Conservation (phyloP, 2,888 invertebrate genomes). For the Polydrusus cervinus region DNA sequence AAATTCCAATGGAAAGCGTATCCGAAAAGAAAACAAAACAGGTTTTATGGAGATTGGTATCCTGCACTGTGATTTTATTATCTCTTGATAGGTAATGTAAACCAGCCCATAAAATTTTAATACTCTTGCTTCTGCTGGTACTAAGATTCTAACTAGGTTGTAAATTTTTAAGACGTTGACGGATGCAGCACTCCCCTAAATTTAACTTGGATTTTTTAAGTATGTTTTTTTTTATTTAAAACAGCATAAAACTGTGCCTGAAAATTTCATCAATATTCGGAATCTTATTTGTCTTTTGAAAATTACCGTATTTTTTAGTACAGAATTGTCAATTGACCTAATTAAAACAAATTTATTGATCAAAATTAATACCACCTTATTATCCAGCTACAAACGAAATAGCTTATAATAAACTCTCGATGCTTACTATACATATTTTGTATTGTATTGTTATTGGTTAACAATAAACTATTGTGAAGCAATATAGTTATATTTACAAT, state of each 20-base stretch:
- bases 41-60: constrained; percentile 29
- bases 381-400: no score
- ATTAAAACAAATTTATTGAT: no score
- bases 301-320: no score
- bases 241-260: neutral
- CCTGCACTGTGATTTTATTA: constrained; percentile 29
- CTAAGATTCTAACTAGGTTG: constrained; percentile 10
- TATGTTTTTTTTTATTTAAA: neutral
- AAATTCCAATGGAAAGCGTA: constrained; percentile 23
- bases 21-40: constrained; percentile 23
- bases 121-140: constrained; percentile 2
- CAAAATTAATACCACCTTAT: no score
- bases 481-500: no score
- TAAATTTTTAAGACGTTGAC: constrained; percentile 18
- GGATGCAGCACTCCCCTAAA: neutral
- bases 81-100: constrained; percentile 24
- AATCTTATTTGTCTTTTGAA: no score
- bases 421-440: no score
- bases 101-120: constrained; percentile 20
- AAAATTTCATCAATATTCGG: no score
- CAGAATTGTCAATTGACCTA: no score
- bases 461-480: no score
- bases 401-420: no score
- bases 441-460: no score
- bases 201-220: neutral